phyloP scores from a whole-genome alignment of 2,797 vertebrate species.

The Fistularia tabacaria region DNA sequence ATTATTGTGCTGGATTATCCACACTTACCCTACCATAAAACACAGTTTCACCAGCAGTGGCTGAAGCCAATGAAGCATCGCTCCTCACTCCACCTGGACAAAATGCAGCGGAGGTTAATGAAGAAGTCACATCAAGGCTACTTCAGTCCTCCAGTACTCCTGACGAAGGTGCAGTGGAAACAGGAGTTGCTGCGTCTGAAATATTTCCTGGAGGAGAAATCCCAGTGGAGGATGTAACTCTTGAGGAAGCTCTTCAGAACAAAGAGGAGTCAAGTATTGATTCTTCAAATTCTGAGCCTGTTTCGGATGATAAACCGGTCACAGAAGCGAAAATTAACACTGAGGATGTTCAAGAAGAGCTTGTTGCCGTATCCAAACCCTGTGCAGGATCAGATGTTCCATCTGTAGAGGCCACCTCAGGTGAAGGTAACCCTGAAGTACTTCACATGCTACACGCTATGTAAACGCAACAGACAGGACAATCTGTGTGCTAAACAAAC shows the following conservation, averaged over 20 bases:
- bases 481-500: too few relatives aligned
- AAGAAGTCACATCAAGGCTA: constrained; percentile 24
- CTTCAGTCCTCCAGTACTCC: constrained; percentile 10
- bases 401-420: constrained; percentile 6
- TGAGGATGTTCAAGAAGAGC: constrained; percentile 10
- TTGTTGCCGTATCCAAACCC: background rate
- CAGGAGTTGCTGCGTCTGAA: constrained; percentile 16
- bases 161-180: constrained; percentile 17
- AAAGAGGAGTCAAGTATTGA: constrained; percentile 22
- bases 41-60: too few relatives aligned
- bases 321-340: constrained; percentile 12
- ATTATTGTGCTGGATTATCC: too few relatives aligned
- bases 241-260: constrained; percentile 26
- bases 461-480: background rate
- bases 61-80: too few relatives aligned
- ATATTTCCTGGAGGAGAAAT: constrained; percentile 35
- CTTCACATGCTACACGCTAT: background rate
- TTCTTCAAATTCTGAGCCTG: constrained; percentile 27
- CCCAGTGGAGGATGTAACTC: constrained; percentile 23
- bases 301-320: constrained; percentile 23
- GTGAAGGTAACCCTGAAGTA: constrained; percentile 44
- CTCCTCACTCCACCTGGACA: too few relatives aligned
- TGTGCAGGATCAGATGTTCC: constrained; percentile 32
- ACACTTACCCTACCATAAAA: too few relatives aligned
- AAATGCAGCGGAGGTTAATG: constrained; percentile 14